Evolutionary conservation across 1,140 invertebrate genomes (phyloP).

Genomic region (Asbolus verrucosus): DNA sequence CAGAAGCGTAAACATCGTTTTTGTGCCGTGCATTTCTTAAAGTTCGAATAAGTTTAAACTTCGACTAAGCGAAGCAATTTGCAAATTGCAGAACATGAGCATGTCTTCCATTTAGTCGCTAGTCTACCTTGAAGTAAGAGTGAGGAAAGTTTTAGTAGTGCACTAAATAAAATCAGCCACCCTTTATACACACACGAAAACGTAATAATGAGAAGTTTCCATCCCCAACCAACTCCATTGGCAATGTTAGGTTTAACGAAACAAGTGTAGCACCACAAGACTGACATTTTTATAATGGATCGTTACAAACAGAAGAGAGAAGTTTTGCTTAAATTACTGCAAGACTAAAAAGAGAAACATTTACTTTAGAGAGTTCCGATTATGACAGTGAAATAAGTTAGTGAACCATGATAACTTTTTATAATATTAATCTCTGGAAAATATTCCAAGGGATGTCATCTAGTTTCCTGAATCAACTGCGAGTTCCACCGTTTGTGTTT

Average conservation of each 20-base stretch:
- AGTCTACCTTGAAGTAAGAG: no score
- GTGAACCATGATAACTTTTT: no score
- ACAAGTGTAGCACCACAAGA: not conserved
- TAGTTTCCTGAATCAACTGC: conserved; percentile 2
- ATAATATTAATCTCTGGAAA: conserved; percentile 6
- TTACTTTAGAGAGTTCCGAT: not conserved
- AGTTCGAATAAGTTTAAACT: no score
- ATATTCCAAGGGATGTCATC: not conserved
- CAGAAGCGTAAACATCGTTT: no score
- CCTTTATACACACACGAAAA: not conserved
- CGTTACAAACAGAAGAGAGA: not conserved
- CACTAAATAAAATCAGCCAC: not conserved
- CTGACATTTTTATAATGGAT: conserved; percentile 17
- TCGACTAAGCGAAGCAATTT: no score
- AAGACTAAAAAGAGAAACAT: not conserved
- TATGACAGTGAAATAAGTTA: not conserved
- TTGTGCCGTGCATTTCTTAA: no score
- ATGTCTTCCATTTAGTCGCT: no score
- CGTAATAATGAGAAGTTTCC: no score
- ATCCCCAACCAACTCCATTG: not conserved
- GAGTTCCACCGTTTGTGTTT: conserved; percentile 38
- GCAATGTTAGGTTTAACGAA: not conserved
- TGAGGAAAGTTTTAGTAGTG: no score
- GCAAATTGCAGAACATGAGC: no score
- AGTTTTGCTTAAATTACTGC: conserved; percentile 2